Evolutionary conservation across 2,113 vertebrate genomes (phyloP).

Genomic region (Charina bottae): DNA sequence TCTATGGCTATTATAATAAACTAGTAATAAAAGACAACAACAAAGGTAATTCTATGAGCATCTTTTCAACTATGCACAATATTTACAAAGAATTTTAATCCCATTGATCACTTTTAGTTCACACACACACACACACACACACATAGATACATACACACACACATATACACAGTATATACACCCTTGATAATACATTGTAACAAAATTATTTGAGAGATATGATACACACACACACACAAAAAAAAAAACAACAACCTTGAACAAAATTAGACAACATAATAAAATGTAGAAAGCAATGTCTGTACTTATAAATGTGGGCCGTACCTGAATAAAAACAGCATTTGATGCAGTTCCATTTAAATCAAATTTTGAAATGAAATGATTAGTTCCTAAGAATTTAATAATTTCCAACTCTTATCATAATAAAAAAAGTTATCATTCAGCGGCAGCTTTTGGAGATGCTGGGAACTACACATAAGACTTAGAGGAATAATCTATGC

Average conservation of each 20-base stretch:
- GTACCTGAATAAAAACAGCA: neutral
- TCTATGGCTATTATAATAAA: neutral
- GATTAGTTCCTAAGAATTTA: neutral
- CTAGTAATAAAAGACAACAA: neutral
- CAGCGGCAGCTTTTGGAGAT: neutral
- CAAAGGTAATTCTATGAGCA: neutral
- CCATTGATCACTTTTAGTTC: neutral
- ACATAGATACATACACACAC: neutral
- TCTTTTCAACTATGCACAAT: neutral
- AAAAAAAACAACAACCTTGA: no score
- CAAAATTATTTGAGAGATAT: neutral
- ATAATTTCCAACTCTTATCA: neutral
- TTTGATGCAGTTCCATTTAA: neutral
- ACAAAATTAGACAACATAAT: neutral
- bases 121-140: neutral
- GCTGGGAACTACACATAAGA: neutral
- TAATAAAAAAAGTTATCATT: neutral
- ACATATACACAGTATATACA: neutral
- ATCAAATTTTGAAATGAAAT: neutral
- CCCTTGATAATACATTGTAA: neutral
- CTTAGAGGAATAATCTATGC: neutral
- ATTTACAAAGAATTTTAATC: neutral
- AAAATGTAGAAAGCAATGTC: neutral
- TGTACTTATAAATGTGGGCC: neutral
- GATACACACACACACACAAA: neutral